phyloP scores from a whole-genome alignment of 2,797 vertebrate species.

The Pseudochaenichthys georgianus region DNA sequence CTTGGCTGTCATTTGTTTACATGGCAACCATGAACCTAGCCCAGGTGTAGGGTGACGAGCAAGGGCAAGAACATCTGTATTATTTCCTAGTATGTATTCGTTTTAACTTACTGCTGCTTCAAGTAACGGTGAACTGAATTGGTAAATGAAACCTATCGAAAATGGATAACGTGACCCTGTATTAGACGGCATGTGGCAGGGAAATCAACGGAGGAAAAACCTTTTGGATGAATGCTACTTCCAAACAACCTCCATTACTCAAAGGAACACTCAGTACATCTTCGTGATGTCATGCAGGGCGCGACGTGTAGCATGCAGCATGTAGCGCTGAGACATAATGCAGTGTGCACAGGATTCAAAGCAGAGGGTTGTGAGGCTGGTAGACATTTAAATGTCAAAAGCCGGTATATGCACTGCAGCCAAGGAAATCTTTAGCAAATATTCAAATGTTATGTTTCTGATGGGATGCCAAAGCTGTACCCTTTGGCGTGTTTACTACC shows the following conservation, averaged over 20 bases:
- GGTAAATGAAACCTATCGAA: not conserved
- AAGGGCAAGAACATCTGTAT: constrained; percentile 3
- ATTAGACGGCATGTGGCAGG: not conserved
- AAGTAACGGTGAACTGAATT: not conserved
- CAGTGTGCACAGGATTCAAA: not conserved
- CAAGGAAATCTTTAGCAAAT: constrained; percentile 2
- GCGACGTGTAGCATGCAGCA: constrained; percentile 10
- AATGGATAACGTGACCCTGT: not conserved
- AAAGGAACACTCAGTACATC: no score
- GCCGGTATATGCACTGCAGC: constrained; percentile 5
- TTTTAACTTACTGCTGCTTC: not conserved
- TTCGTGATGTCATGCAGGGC: not conserved
- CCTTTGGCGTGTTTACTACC: constrained; percentile 6
- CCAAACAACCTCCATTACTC: constrained; percentile 12
- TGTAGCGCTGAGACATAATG: not conserved
- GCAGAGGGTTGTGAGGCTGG: not conserved
- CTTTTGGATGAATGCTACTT: not conserved
- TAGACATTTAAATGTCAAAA: constrained; percentile 40
- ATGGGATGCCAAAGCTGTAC: constrained; percentile 23
- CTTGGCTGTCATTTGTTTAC: constrained; percentile 61
- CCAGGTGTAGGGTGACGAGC: constrained; percentile 25
- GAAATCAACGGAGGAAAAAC: not conserved
- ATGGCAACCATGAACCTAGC: constrained; percentile 51
- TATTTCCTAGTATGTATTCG: not conserved
- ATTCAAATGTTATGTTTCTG: constrained; percentile 5